Evolutionary conservation across 23 tunicate genomes (phyloP).

Genomic region (Diplosoma virens): DNA sequence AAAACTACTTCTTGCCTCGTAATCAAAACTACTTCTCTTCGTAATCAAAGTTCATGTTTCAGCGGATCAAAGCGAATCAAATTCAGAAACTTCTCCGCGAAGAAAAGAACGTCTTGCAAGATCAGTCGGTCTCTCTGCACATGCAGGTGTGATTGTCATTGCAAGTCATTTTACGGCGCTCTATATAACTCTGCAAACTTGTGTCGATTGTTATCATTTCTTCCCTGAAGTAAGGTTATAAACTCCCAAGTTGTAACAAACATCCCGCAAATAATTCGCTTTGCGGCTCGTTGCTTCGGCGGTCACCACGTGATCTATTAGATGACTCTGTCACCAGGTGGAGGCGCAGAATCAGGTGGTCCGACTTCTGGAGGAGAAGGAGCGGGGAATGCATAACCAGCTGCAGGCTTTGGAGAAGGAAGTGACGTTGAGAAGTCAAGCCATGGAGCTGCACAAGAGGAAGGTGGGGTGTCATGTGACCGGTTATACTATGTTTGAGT

Average conservation of each 20-base stretch:
- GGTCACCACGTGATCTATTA: too few relatives aligned
- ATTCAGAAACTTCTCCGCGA: constrained; percentile 79
- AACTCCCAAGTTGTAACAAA: too few relatives aligned
- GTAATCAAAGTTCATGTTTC: not conserved
- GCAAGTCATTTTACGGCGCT: too few relatives aligned
- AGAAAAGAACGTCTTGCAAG: constrained; percentile 74
- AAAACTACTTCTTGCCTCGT: too few relatives aligned
- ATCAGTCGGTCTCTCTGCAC: constrained; percentile 59
- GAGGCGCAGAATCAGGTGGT: constrained; percentile 88
- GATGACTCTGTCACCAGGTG: constrained; percentile 43
- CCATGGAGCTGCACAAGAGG: constrained; percentile 83
- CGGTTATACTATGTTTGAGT: too few relatives aligned
- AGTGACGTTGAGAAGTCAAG: constrained; percentile 57
- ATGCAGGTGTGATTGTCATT: constrained; percentile 67
- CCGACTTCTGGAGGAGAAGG: constrained; percentile 85
- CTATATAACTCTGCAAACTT: too few relatives aligned
- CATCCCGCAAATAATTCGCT: too few relatives aligned
- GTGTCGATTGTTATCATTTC: too few relatives aligned
- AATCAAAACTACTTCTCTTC: too few relatives aligned
- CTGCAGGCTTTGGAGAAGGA: constrained; percentile 68
- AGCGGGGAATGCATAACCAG: constrained; percentile 55
- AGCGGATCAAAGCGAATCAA: constrained; percentile 89
- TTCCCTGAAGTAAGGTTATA: too few relatives aligned
- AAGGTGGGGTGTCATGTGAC: constrained; percentile 57
- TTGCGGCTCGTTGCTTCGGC: too few relatives aligned